Percentiles rank a stretch among this genome's conserved stretches.
Evolutionary conservation across 2,888 invertebrate genomes (phyloP).

Genomic region (Polyploca ridens): DNA sequence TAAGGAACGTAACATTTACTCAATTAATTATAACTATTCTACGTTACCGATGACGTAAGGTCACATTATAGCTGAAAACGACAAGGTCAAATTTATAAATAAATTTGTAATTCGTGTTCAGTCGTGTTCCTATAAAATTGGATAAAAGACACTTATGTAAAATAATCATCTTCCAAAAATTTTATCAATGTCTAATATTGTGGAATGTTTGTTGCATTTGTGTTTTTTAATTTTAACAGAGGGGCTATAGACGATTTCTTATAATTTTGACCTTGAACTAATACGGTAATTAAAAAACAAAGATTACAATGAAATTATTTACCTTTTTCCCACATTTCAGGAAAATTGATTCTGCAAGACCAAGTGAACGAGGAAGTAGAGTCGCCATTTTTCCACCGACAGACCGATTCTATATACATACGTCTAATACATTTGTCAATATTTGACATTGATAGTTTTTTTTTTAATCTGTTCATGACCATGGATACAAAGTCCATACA

Average conservation of each 20-base stretch:
- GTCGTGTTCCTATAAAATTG: not conserved
- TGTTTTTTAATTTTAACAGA: not conserved
- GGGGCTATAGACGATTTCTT: not conserved
- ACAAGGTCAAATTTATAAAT: slow-evolving; percentile 80
- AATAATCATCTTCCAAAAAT: too few relatives aligned
- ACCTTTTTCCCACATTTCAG: slow-evolving; percentile 90
- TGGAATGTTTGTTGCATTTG: too few relatives aligned
- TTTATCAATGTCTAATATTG: too few relatives aligned
- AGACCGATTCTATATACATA: not conserved
- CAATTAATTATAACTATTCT: slow-evolving; percentile 25
- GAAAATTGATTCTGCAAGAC: slow-evolving; percentile 88
- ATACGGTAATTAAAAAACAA: not conserved
- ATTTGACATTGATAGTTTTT: too few relatives aligned
- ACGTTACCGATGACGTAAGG: slow-evolving; percentile 71
- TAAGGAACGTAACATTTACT: not conserved
- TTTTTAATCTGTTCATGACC: too few relatives aligned
- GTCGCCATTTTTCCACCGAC: slow-evolving; percentile 88
- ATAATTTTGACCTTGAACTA: not conserved
- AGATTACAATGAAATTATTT: slow-evolving; percentile 43
- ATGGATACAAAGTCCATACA: too few relatives aligned
- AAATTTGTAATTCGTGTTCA: slow-evolving; percentile 33
- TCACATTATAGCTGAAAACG: slow-evolving; percentile 59
- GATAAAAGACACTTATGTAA: not conserved
- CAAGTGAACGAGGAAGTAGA: slow-evolving; percentile 89
- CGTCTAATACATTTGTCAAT: too few relatives aligned